Percentiles rank a stretch among this genome's conserved stretches.
Conservation (phyloP, 2,888 invertebrate species). For the Cryptus viduatorius region DNA sequence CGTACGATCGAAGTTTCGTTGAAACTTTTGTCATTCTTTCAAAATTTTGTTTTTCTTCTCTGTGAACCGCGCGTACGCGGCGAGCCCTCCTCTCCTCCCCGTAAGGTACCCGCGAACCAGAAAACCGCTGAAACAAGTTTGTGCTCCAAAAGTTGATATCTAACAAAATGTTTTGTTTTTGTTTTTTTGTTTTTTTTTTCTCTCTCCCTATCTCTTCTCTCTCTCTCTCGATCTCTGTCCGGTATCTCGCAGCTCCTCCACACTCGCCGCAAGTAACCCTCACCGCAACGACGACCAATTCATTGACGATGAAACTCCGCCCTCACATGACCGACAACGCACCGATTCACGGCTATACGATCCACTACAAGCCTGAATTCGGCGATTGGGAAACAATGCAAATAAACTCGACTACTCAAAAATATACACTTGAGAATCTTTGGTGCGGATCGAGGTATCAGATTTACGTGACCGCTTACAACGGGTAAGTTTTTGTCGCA, state of each 20-base stretch:
- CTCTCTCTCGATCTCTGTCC: slow-evolving; percentile 56
- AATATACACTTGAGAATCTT: slow-evolving; percentile 94
- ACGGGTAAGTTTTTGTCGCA: slow-evolving; percentile 88
- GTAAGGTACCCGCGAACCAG: slow-evolving; percentile 40
- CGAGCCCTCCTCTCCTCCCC: neutral
- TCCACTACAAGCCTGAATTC: slow-evolving; percentile 97
- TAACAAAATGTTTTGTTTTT: slow-evolving; percentile 34
- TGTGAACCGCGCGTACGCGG: slow-evolving; percentile 46
- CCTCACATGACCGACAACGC: slow-evolving; percentile 92
- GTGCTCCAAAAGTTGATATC: slow-evolving; percentile 34
- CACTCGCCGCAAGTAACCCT: slow-evolving; percentile 91
- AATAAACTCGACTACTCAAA: slow-evolving; percentile 91
- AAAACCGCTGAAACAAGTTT: slow-evolving; percentile 39
- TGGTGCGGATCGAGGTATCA: slow-evolving; percentile 97
- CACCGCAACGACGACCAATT: slow-evolving; percentile 91
- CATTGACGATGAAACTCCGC: slow-evolving; percentile 90
- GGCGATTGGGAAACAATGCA: slow-evolving; percentile 97
- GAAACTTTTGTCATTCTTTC: slow-evolving; percentile 19
- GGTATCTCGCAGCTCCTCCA: slow-evolving; percentile 88
- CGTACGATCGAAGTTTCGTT: neutral
- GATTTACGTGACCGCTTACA: slow-evolving; percentile 96
- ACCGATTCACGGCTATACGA: slow-evolving; percentile 96
- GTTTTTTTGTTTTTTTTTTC: slow-evolving; percentile 82
- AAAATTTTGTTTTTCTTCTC: slow-evolving; percentile 20
- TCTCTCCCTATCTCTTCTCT: slow-evolving; percentile 54